These are phyloP conservation scores for Clarias batrachus DNA, from an alignment of 2,113 vertebrate genomes.

Conservation along the genomic window DNA sequence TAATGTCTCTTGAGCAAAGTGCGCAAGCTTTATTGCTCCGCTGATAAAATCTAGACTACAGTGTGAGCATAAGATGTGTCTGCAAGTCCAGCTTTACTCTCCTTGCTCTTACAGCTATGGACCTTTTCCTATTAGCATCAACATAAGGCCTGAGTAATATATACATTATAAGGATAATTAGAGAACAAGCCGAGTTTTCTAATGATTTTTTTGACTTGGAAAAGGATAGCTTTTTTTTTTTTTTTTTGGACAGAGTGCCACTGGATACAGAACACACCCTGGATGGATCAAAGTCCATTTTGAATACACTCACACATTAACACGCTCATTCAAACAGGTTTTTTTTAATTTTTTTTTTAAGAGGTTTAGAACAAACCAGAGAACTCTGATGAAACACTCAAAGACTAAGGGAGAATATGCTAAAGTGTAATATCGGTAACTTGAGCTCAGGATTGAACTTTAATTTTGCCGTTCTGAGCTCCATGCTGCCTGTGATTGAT, in stretches of 20 bases:
- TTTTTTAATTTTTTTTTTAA: too few species aligned
- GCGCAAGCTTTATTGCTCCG: conserved; percentile 37
- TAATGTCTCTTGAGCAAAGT: conserved; percentile 30
- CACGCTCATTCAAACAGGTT: neutral
- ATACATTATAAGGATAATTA: neutral
- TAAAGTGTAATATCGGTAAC: neutral
- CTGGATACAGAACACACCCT: neutral
- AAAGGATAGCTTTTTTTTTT: neutral
- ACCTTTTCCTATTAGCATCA: neutral
- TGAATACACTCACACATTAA: neutral
- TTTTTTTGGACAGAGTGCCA: neutral
- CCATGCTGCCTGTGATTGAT: neutral
- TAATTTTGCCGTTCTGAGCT: neutral
- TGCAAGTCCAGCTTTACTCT: neutral
- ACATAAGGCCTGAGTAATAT: neutral
- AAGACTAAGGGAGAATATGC: neutral
- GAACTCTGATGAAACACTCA: neutral
- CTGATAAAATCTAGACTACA: neutral
- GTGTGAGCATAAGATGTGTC: neutral
- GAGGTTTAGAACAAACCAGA: neutral
- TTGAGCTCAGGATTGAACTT: neutral
- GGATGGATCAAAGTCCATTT: neutral
- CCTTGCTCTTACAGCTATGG: neutral
- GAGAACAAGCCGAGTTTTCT: neutral
- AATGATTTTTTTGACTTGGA: neutral